A percentile compares a stretch with the other conserved stretches of the same genome.
Evolutionary conservation across 1,140 invertebrate species (phyloP).

Genomic region (Steinernema feltiae): DNA sequence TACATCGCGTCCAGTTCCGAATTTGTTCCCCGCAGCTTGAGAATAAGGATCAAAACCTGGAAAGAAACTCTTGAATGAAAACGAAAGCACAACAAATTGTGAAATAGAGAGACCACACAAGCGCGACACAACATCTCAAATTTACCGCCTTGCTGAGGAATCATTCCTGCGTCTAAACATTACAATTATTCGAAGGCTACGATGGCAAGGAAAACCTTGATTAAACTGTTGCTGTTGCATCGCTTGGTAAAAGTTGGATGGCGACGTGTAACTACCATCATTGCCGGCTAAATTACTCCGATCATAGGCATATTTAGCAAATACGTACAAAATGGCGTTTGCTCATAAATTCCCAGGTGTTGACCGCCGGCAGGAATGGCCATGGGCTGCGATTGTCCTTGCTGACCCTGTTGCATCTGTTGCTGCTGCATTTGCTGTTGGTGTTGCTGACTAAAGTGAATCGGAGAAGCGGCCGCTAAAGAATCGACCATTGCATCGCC

Average conservation of each 20-base stretch:
- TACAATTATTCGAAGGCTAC: background rate
- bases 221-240: slow-evolving; percentile 23
- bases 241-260: slow-evolving; percentile 27
- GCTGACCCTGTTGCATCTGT: background rate
- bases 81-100: slow-evolving; percentile 14
- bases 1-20: slow-evolving; percentile 24
- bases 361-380: slow-evolving; percentile 2
- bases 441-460: slow-evolving; percentile 16
- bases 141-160: slow-evolving; percentile 16
- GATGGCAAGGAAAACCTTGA: background rate
- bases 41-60: slow-evolving; percentile 16
- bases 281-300: slow-evolving; percentile 28
- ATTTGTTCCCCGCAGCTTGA: slow-evolving; percentile 20
- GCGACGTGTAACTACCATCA: slow-evolving; percentile 47
- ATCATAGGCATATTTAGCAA: slow-evolving; percentile 38
- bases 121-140: slow-evolving; percentile 20
- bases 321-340: slow-evolving; percentile 47
- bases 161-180: slow-evolving; percentile 21
- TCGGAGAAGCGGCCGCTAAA: slow-evolving; percentile 6
- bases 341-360: slow-evolving; percentile 42
- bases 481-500: too few relatives aligned
- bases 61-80: background rate
- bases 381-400: slow-evolving; percentile 16
- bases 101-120: slow-evolving; percentile 20
- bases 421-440: slow-evolving; percentile 12